A percentile compares a stretch with the other conserved stretches of the same genome.
Evolutionary conservation across 1,140 invertebrate species (phyloP).

Genomic region (Sarcophaga peregrina): DNA sequence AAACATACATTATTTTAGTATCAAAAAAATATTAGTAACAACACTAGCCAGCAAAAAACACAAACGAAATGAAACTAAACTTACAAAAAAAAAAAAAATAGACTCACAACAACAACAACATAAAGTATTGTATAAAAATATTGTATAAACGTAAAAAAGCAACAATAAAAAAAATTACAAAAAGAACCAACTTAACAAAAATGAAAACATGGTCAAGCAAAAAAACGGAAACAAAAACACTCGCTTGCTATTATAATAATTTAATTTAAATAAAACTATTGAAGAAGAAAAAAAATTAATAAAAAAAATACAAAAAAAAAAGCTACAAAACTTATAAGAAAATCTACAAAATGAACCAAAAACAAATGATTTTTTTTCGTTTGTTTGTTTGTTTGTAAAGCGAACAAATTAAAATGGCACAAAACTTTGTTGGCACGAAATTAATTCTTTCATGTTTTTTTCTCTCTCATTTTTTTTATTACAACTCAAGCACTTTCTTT

Average conservation of each 20-base stretch:
- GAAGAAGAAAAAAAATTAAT: constrained; percentile 13
- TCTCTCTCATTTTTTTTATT: too few species aligned
- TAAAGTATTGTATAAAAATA: neutral
- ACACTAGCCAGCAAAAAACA: constrained; percentile 2
- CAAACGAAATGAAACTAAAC: neutral
- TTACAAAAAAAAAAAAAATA: neutral
- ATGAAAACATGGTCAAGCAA: constrained; percentile 37
- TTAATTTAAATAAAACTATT: constrained; percentile 37
- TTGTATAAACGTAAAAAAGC: neutral
- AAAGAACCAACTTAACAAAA: constrained; percentile 2
- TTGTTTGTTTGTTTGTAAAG: too few species aligned
- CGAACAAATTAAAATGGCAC: constrained; percentile 40
- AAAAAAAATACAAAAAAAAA: constrained; percentile 18
- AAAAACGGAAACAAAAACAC: neutral
- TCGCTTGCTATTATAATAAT: neutral
- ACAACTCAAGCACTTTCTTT: too few species aligned
- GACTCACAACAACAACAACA: neutral
- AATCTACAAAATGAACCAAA: neutral
- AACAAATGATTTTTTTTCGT: too few species aligned
- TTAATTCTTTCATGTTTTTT: neutral
- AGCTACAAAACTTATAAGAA: constrained; percentile 2
- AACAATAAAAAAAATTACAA: constrained; percentile 17
- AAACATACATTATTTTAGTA: neutral
- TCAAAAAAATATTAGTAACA: neutral
- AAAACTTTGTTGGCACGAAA: constrained; percentile 46